phyloP scores from a whole-genome alignment of 2,113 vertebrate species.

The Laticauda laticaudata region DNA sequence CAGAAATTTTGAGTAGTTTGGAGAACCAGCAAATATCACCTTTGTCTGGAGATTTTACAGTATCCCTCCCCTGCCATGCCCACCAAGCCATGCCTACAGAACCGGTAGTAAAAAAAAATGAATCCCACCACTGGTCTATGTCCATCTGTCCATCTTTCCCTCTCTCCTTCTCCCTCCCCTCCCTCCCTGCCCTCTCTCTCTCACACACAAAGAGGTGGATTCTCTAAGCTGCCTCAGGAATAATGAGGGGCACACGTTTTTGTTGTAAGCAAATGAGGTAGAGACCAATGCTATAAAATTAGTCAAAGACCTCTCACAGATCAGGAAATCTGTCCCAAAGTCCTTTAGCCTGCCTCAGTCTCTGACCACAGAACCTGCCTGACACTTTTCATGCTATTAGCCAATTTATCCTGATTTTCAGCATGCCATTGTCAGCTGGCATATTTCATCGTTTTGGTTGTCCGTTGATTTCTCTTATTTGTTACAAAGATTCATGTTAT shows the following conservation, averaged over 20 bases:
- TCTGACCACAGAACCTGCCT: neutral
- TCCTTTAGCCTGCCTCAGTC: neutral
- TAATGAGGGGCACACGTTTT: neutral
- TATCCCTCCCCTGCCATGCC: no score
- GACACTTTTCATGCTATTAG: neutral
- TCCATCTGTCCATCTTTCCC: fast-evolving
- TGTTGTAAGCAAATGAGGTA: neutral
- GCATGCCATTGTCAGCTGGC: neutral
- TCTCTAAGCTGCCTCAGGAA: neutral
- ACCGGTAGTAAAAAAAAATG: no score
- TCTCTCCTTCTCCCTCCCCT: neutral
- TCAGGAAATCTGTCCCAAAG: neutral
- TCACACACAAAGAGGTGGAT: no score
- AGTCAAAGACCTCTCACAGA: neutral
- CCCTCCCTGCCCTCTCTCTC: fast-evolving
- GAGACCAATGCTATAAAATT: neutral
- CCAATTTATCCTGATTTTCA: neutral
- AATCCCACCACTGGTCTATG: neutral
- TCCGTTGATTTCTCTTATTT: neutral
- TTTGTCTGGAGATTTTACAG: no score
- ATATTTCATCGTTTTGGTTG: neutral
- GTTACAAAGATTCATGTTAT: neutral
- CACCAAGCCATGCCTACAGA: no score
- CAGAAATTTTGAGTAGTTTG: no score
- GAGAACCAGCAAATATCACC: no score